These are phyloP conservation scores for Caenorhabditis macrosperma DNA, from an alignment of 2,888 invertebrate genomes.

Conservation along the genomic window DNA sequence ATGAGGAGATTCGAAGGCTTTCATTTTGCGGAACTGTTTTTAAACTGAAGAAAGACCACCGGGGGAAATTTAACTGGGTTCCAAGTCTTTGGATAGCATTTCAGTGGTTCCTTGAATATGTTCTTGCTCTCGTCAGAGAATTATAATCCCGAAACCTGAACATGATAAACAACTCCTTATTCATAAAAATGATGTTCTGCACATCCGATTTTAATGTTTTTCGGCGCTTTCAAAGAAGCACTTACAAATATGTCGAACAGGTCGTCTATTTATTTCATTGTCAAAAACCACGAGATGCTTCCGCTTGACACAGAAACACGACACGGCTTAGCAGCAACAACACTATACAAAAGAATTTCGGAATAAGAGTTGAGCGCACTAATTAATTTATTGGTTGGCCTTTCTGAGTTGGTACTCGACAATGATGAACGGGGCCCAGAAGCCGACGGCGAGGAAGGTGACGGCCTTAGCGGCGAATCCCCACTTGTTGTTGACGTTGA, in stretches of 20 bases:
- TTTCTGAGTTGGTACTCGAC: conserved; percentile 77
- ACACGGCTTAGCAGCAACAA: conserved; percentile 22
- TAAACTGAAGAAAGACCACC: too few species aligned
- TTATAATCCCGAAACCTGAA: too few species aligned
- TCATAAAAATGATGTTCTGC: too few species aligned
- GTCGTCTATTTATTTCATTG: conserved; percentile 56
- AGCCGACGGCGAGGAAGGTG: conserved; percentile 72
- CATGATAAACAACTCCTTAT: too few species aligned
- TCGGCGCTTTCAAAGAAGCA: too few species aligned
- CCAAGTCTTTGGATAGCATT: too few species aligned
- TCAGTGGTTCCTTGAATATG: too few species aligned
- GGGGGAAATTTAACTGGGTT: too few species aligned
- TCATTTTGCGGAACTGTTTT: too few species aligned
- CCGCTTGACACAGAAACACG: conserved; percentile 2
- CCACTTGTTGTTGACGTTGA: conserved; percentile 74
- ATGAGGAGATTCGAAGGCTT: too few species aligned
- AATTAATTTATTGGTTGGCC: conserved; percentile 69
- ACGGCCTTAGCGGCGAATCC: conserved; percentile 72
- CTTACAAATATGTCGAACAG: conserved; percentile 29
- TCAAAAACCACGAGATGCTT: conserved; percentile 28
- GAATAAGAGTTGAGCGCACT: conserved; percentile 21
- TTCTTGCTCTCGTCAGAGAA: too few species aligned
- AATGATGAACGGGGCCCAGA: conserved; percentile 76
- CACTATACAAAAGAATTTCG: conserved; percentile 36
- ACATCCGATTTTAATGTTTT: too few species aligned